phyloP scores from a whole-genome alignment of 2,113 vertebrate species.

The Echinops telfairi region DNA sequence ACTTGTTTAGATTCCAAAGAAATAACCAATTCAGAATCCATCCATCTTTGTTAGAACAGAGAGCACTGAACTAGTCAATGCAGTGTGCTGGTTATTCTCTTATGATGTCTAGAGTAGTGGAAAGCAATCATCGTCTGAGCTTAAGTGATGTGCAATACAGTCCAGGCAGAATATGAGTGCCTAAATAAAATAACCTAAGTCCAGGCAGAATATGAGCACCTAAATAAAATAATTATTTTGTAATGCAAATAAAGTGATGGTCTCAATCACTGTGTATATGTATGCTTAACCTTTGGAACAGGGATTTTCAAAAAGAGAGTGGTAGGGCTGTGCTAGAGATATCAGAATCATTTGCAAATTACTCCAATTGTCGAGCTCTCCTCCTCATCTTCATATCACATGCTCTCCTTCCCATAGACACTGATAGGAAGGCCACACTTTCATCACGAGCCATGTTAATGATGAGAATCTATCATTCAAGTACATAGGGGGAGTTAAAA shows the following conservation, averaged over 20 bases:
- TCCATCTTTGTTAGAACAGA: conserved; percentile 7
- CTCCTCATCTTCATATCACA: background rate
- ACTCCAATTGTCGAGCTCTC: background rate
- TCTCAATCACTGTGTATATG: background rate
- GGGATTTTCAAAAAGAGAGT: background rate
- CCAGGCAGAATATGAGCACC: background rate
- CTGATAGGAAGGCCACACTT: background rate
- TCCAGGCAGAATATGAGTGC: background rate
- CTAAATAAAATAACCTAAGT: conserved; percentile 2
- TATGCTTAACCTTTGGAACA: background rate
- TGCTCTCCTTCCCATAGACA: background rate
- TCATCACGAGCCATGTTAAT: background rate
- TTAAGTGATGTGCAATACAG: background rate
- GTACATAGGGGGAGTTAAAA: background rate
- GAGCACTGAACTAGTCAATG: background rate
- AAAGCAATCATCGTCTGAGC: conserved; percentile 28
- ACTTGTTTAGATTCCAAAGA: conserved; percentile 49
- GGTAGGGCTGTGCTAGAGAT: background rate
- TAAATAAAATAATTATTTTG: conserved; percentile 20
- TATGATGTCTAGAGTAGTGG: background rate
- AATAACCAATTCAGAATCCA: conserved; percentile 23
- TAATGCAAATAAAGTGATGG: conserved; percentile 6
- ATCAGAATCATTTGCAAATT: background rate
- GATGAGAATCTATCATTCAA: background rate
- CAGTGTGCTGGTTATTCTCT: conserved; percentile 15